Percentiles rank a stretch among this genome's conserved stretches.
Evolutionary conservation across 2,888 invertebrate species (phyloP).

Genomic region (Heliconius aoede): DNA sequence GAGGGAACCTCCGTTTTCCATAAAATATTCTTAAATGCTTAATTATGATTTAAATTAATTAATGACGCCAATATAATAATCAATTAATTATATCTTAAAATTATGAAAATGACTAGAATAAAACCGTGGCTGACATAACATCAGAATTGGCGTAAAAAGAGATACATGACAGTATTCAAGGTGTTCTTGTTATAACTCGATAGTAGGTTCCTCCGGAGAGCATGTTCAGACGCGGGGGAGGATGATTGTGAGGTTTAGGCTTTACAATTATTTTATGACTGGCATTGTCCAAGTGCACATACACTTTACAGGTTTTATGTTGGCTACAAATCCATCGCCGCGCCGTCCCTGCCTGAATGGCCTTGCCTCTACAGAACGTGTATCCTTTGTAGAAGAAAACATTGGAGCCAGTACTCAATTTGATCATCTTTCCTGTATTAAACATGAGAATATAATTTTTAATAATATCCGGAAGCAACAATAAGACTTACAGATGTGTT

Average conservation of each 20-base stretch:
- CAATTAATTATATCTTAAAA: neutral
- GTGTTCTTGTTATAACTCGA: conserved; percentile 13
- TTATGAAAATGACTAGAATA: neutral
- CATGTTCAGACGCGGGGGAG: conserved; percentile 6
- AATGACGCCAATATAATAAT: neutral
- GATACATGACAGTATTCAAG: neutral
- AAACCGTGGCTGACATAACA: neutral
- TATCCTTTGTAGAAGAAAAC: conserved; percentile 16
- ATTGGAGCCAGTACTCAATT: conserved; percentile 2
- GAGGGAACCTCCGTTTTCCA: too few species aligned
- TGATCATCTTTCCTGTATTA: conserved; percentile 22
- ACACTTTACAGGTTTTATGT: conserved; percentile 13
- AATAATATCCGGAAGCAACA: neutral
- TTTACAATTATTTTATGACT: neutral
- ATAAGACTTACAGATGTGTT: neutral
- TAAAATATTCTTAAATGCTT: too few species aligned
- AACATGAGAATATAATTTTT: conserved; percentile 4
- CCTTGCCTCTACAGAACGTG: conserved; percentile 11
- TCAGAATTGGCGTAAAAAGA: neutral
- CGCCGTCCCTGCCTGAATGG: conserved; percentile 1
- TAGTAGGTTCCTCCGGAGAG: conserved; percentile 1
- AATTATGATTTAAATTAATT: neutral
- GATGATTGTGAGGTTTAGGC: conserved; percentile 4
- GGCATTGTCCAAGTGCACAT: conserved; percentile 4
- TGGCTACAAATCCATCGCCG: conserved; percentile 20